These are phyloP conservation scores for Apantesis nais DNA, from an alignment of 2,888 invertebrate species.

Conservation along the genomic window DNA sequence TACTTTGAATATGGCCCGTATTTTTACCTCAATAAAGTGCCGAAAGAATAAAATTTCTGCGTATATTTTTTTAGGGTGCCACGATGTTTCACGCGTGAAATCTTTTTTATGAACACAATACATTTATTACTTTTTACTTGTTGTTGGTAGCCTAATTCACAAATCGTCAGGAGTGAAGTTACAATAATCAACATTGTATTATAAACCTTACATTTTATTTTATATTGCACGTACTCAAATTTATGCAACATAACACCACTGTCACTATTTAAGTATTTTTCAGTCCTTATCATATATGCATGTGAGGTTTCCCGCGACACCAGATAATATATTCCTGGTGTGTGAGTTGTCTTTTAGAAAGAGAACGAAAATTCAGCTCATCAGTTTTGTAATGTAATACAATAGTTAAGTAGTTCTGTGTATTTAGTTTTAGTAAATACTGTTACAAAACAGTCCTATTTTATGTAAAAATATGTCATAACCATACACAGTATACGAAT, in stretches of 20 bases:
- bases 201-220: no score
- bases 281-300: no score
- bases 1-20: slow-evolving; percentile 47
- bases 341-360: no score
- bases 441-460: background rate
- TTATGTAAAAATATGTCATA: slow-evolving; percentile 8
- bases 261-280: no score
- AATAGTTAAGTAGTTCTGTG: background rate
- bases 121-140: background rate
- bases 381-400: background rate
- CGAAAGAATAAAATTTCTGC: slow-evolving; percentile 42
- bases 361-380: no score
- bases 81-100: background rate
- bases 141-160: background rate
- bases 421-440: background rate
- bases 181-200: no score
- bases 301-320: no score
- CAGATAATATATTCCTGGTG: no score
- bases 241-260: no score
- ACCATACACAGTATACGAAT: slow-evolving; percentile 14
- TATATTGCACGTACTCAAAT: no score
- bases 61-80: slow-evolving; percentile 31
- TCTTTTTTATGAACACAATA: background rate
- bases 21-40: slow-evolving; percentile 41
- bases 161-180: background rate